Evolutionary conservation across 2,113 vertebrate genomes (phyloP).

Genomic region (Mionectes macconnelli): DNA sequence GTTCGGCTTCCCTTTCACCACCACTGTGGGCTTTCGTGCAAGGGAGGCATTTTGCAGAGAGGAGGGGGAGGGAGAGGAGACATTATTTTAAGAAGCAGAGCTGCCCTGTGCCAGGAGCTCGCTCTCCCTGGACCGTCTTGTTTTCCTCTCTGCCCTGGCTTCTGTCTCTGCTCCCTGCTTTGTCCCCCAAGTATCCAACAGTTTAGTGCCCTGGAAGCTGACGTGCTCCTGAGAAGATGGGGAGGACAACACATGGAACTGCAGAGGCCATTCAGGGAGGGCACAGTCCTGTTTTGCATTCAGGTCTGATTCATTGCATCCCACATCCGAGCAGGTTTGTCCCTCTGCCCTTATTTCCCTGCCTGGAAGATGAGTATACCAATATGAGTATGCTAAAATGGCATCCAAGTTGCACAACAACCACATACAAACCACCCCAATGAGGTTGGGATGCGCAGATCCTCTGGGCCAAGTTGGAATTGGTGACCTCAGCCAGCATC

Average conservation of each 20-base stretch:
- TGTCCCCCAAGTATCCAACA: neutral
- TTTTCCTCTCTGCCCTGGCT: neutral
- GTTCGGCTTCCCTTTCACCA: neutral
- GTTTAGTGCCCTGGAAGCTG: neutral
- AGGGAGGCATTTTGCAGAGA: conserved; percentile 17
- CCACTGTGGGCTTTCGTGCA: neutral
- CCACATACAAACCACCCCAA: neutral
- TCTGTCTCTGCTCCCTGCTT: neutral
- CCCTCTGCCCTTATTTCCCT: neutral
- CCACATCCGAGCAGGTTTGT: neutral
- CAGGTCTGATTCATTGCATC: neutral
- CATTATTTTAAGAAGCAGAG: conserved; percentile 3
- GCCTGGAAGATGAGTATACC: neutral
- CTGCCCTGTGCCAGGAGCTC: conserved; percentile 19
- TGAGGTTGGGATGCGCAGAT: neutral
- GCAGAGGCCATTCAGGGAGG: neutral
- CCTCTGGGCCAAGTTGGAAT: neutral
- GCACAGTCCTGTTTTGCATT: neutral
- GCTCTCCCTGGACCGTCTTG: neutral
- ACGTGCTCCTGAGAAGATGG: neutral
- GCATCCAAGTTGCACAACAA: neutral
- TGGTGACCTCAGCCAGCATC: neutral
- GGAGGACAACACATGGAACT: neutral
- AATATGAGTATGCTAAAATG: neutral
- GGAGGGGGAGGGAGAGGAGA: neutral